Evolutionary conservation across 2,113 vertebrate genomes (phyloP).

Genomic region (Ondatra zibethicus): DNA sequence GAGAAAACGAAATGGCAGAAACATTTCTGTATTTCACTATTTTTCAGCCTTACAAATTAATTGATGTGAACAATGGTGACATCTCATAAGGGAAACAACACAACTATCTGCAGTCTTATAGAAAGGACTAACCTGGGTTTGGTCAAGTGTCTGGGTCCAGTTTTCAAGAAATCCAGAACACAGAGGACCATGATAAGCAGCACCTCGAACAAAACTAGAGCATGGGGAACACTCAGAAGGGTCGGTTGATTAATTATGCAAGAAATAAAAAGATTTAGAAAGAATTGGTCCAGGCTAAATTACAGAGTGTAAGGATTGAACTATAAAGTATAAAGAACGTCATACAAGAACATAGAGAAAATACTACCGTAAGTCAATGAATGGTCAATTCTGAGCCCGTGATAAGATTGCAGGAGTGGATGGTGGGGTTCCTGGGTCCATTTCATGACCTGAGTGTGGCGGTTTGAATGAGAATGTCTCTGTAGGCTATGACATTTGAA

Average conservation of each 20-base stretch:
- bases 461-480: not conserved
- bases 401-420: not conserved
- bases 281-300: not conserved
- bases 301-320: not conserved
- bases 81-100: not conserved
- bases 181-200: not conserved
- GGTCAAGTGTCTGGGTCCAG: not conserved
- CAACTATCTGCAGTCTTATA: not conserved
- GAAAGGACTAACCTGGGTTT: not conserved
- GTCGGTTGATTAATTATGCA: not conserved
- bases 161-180: not conserved
- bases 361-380: not conserved
- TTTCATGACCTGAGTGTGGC: not conserved
- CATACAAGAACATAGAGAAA: not conserved
- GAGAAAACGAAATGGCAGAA: constrained; percentile 5
- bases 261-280: not conserved
- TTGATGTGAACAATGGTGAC: not conserved
- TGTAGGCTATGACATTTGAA: not conserved
- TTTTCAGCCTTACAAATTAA: constrained; percentile 6
- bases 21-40: not conserved
- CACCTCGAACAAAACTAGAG: not conserved
- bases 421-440: not conserved
- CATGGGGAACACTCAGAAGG: not conserved
- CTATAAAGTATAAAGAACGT: not conserved
- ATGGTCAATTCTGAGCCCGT: not conserved